A percentile compares a stretch with the other conserved stretches of the same genome.
These are phyloP conservation scores for Kryptopterus vitreolus DNA, from an alignment of 2,797 vertebrate genomes.

Conservation along the genomic window DNA sequence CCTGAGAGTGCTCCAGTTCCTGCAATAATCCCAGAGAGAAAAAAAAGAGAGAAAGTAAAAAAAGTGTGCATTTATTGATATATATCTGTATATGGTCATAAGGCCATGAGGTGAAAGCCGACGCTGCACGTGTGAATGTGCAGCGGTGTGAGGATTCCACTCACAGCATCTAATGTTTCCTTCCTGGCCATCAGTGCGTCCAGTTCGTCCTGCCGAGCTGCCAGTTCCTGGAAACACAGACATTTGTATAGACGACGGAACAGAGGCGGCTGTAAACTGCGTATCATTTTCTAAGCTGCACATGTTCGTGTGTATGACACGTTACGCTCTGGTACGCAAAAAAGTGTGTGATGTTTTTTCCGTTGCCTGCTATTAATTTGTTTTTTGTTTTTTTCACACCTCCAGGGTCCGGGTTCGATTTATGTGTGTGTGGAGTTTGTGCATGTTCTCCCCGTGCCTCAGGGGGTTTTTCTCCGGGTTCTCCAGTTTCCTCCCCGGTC, in stretches of 20 bases:
- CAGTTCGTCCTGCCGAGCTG: constrained; percentile 86
- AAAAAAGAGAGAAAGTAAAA: background rate
- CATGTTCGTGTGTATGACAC: background rate
- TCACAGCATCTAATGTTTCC: constrained; percentile 82
- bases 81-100: background rate
- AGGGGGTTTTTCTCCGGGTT: too few relatives aligned
- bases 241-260: background rate
- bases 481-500: too few relatives aligned
- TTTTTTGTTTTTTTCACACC: background rate
- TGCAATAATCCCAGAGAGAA: constrained; percentile 54
- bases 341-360: background rate
- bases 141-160: constrained; percentile 56
- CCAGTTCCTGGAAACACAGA: constrained; percentile 74
- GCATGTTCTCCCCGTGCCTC: too few relatives aligned
- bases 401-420: too few relatives aligned
- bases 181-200: constrained; percentile 82
- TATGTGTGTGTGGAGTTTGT: too few relatives aligned
- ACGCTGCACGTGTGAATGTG: background rate
- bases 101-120: background rate
- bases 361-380: background rate
- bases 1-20: constrained; percentile 85
- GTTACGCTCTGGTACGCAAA: background rate
- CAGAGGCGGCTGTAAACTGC: background rate
- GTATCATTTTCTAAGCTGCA: constrained; percentile 1
- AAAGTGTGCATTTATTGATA: background rate